A percentile compares a stretch with the other conserved stretches of the same genome.
phyloP scores from a whole-genome alignment of 2,888 invertebrate species.

The Xylophagus ater region DNA sequence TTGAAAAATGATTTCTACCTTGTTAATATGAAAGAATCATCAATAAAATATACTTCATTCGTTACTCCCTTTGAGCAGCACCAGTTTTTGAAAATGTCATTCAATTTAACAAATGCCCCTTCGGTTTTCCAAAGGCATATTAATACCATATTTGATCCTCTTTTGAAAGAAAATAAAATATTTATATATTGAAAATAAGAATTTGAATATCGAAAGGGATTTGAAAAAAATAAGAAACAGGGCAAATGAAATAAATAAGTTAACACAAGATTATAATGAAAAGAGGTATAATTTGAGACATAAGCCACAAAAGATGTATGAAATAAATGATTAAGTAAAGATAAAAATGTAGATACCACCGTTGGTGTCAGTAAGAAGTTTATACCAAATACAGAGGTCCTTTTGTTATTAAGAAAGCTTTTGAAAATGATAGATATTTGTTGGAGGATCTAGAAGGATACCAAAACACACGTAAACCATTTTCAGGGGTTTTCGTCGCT shows the following conservation, averaged over 20 bases:
- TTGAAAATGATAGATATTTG: conserved; percentile 20
- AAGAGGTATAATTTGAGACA: neutral
- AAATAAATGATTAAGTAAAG: conserved; percentile 20
- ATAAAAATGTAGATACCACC: conserved; percentile 18
- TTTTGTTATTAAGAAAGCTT: conserved; percentile 19
- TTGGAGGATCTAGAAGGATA: conserved; percentile 18
- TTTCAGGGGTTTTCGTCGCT: neutral
- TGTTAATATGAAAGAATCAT: too few relatives aligned
- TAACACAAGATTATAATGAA: neutral
- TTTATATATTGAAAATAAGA: too few relatives aligned
- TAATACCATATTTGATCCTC: too few relatives aligned
- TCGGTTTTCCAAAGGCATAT: too few relatives aligned
- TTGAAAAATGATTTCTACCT: too few relatives aligned
- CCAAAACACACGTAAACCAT: conserved; percentile 18
- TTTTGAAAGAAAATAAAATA: too few relatives aligned
- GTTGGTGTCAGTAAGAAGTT: conserved; percentile 19
- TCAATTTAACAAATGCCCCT: too few relatives aligned
- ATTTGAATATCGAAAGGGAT: too few relatives aligned
- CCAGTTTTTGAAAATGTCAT: too few relatives aligned
- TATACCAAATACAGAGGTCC: conserved; percentile 21
- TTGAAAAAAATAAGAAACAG: too few relatives aligned
- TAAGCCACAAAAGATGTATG: neutral
- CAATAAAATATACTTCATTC: too few relatives aligned
- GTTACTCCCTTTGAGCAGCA: too few relatives aligned
- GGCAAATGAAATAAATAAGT: neutral